Evolutionary conservation across 2,888 invertebrate species (phyloP).

Genomic region (Acanthosepion pharaonis): DNA sequence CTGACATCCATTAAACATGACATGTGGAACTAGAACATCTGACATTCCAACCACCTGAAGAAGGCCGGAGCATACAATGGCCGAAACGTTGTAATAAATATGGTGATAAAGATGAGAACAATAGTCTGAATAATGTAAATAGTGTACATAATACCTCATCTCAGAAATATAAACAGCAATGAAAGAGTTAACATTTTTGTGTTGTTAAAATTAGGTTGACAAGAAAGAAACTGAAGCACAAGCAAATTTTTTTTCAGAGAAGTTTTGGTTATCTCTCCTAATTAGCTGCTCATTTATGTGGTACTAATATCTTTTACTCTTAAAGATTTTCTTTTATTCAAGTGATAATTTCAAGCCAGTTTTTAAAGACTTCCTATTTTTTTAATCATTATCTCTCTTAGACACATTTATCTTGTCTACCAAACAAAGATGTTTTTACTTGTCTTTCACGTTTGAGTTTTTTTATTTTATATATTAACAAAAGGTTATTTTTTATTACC

Average conservation of each 20-base stretch:
- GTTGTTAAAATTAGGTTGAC: too few species aligned
- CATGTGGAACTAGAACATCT: too few species aligned
- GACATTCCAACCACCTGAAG: too few species aligned
- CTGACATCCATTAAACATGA: too few species aligned
- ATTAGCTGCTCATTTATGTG: not conserved
- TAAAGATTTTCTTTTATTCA: not conserved
- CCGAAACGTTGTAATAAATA: too few species aligned
- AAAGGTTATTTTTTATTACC: not conserved
- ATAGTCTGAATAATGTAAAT: too few species aligned
- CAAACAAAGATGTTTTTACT: not conserved
- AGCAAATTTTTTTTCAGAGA: not conserved
- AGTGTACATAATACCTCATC: too few species aligned
- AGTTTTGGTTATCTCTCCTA: not conserved
- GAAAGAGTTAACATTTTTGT: too few species aligned
- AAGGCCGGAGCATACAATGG: too few species aligned
- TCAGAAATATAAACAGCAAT: too few species aligned
- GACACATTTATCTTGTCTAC: not conserved
- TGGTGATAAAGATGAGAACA: too few species aligned
- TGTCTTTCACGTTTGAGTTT: not conserved
- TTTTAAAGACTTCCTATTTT: not conserved
- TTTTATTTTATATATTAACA: not conserved
- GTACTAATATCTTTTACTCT: not conserved
- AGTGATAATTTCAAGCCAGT: not conserved
- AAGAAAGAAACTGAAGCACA: not conserved
- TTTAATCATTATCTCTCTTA: not conserved